Base-by-base conservation (phyloP, 2,888 invertebrate species). In the Augiades crinisus region DNA sequence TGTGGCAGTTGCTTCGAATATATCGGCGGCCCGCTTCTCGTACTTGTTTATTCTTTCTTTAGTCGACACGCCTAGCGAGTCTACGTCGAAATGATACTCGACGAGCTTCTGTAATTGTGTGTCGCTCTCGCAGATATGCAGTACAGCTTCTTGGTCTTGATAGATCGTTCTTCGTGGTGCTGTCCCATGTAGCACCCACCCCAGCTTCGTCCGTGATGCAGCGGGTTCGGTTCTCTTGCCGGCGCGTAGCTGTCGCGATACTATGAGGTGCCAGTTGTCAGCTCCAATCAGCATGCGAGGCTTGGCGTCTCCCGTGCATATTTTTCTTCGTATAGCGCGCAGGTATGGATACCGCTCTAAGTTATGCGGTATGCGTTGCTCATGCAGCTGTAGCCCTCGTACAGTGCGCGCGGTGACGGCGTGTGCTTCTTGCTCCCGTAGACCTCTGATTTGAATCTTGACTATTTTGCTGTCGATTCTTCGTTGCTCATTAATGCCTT, bases 191-290 rank as follows among this genome's bases (percentile, higher is more conserved):
- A 44, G 7, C 7, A 44, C 44, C 44, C 50, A 51, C 7, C 37
- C 44, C 4, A 43, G 44, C 22, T 22, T 16, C 5, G 50, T 50
- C 2, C 27, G 16, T 2, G 50, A 51, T 19, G 50, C 50, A n/a
- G 37, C 44, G 3, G 50, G 50, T 19, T 44, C 14, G 12, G 14
- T 36, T 5, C 8, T 36, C 3, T 30, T 17, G n/a, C 50, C 43
- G 5, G 14, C 24, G 3, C 21, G 22, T 6, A 44, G 19, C 19
- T 34, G 16, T 16, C 43, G 13, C 8, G 50, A 36, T 2, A 43
- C 21, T 6, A 51, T 43, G 1, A 44, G 19, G 21, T 45, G 34
- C 40, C 49, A 50, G 22, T 37, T 30, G 34, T 43, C 24, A 33
- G 33, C 33, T 2, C 33, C 33, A 14, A 33, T 33, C 14, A 33